Percentiles rank a stretch among this genome's conserved stretches.
These are phyloP conservation scores for Drosophila cyrtoloma DNA, from an alignment of 2,888 invertebrate species.

Conservation along the genomic window DNA sequence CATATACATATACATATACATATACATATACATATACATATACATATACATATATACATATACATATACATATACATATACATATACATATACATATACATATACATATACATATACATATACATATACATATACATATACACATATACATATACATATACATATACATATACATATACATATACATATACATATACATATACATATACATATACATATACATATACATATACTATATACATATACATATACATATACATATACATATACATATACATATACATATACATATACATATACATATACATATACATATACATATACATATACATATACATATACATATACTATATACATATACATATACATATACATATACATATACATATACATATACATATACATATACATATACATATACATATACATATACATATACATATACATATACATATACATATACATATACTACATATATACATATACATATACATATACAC, in stretches of 20 bases:
- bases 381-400: no score
- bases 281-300: no score
- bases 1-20: not conserved
- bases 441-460: not conserved
- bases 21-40: not conserved
- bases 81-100: no score
- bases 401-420: not conserved
- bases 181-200: no score
- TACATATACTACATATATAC: no score
- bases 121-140: not conserved
- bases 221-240: not conserved
- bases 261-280: no score
- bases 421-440: not conserved
- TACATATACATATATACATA: no score
- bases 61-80: not conserved
- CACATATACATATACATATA: not conserved
- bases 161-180: not conserved
- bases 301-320: not conserved
- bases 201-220: not conserved
- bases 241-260: not conserved
- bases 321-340: not conserved
- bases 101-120: not conserved
- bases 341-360: not conserved
- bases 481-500: not conserved
- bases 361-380: no score